phyloP scores from a whole-genome alignment of 2,113 vertebrate species.

The Eidolon helvum region DNA sequence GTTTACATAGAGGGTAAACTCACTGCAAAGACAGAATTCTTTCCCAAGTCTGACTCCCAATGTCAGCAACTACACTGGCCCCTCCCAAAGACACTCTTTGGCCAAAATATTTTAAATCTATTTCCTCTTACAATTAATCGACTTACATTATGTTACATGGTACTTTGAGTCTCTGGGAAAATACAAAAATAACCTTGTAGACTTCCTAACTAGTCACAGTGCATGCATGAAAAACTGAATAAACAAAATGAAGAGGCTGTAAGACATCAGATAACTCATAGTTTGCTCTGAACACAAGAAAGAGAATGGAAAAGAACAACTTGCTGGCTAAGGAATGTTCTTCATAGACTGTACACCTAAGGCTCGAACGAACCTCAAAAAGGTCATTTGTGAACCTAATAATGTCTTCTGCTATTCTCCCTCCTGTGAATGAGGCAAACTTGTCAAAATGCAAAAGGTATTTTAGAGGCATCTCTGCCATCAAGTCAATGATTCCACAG shows the following conservation, averaged over 20 bases:
- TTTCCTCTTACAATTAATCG: constrained; percentile 62
- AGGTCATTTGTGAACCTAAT: constrained; percentile 45
- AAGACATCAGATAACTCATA: constrained; percentile 59
- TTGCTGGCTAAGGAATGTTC: constrained; percentile 64
- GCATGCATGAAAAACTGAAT: constrained; percentile 44
- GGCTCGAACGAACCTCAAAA: constrained; percentile 44
- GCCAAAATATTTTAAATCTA: constrained; percentile 50
- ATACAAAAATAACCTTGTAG: constrained; percentile 59
- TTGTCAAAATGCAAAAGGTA: background rate
- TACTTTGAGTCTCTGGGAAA: constrained; percentile 57
- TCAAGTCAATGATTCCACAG: background rate
- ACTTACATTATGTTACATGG: constrained; percentile 32
- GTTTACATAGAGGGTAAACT: background rate
- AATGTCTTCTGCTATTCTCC: constrained; percentile 40
- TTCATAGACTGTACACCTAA: constrained; percentile 17
- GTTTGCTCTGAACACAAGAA: constrained; percentile 55
- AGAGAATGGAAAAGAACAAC: constrained; percentile 66
- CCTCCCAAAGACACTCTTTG: background rate
- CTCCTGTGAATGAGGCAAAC: background rate
- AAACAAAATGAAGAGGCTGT: constrained; percentile 59
- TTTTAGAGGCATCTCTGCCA: background rate
- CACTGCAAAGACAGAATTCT: background rate
- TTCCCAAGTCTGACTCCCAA: constrained; percentile 3
- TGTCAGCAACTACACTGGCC: background rate
- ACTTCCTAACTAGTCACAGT: constrained; percentile 49